phyloP scores from a whole-genome alignment of 2,888 invertebrate genomes.

The Elgonia sp. region DNA sequence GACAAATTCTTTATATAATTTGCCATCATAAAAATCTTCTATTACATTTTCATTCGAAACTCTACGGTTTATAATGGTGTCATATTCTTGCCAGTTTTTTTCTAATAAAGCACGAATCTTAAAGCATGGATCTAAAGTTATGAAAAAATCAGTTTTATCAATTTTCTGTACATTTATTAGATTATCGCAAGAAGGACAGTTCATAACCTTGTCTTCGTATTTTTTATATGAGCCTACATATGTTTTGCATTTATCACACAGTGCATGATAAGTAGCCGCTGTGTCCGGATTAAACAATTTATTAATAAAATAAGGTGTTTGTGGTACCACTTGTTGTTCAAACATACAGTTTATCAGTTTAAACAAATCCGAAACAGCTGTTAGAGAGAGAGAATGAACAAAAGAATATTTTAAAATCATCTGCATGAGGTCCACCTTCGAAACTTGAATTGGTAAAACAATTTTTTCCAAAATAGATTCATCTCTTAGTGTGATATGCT shows the following conservation, averaged over 20 bases:
- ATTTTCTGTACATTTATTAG: constrained; percentile 28
- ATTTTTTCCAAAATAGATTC: constrained; percentile 8
- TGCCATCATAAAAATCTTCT: constrained; percentile 61
- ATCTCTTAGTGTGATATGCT: no score
- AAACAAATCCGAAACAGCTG: constrained; percentile 30
- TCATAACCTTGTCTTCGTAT: constrained; percentile 15
- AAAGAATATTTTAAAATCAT: constrained; percentile 39
- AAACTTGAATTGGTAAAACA: neutral
- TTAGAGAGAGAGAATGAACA: constrained; percentile 29
- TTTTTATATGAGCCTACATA: constrained; percentile 38
- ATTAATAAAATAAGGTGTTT: constrained; percentile 63
- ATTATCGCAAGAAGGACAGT: constrained; percentile 24
- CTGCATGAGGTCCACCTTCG: constrained; percentile 15
- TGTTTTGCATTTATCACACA: constrained; percentile 57
- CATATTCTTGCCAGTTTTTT: constrained; percentile 25
- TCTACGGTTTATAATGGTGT: constrained; percentile 19
- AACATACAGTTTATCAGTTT: constrained; percentile 31
- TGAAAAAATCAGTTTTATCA: constrained; percentile 46
- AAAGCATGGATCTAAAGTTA: constrained; percentile 28
- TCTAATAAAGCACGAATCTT: constrained; percentile 32
- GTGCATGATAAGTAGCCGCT: constrained; percentile 60
- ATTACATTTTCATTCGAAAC: constrained; percentile 9
- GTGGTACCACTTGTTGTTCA: constrained; percentile 35
- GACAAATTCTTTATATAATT: constrained; percentile 59
- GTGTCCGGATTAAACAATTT: constrained; percentile 59